Percentiles rank a stretch among this genome's conserved stretches.
phyloP scores from a whole-genome alignment of 1,140 invertebrate species.

The Anoplolepis gracilipes region DNA sequence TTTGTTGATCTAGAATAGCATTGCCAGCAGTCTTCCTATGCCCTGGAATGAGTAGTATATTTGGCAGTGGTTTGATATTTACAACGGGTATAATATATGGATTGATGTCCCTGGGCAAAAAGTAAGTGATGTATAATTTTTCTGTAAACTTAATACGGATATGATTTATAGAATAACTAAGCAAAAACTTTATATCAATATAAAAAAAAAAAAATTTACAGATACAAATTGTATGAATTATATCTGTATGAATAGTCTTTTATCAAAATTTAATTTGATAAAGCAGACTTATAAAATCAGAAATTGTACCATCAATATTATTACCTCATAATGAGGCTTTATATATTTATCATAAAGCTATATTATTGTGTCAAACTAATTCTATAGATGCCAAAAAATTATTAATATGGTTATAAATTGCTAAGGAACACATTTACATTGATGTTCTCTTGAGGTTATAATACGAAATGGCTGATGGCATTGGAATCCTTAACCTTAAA shows the following conservation, averaged over 20 bases:
- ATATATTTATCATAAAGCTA: not conserved
- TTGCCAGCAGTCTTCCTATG: conserved; percentile 93
- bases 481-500: no score
- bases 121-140: conserved; percentile 83
- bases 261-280: not conserved
- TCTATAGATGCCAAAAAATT: not conserved
- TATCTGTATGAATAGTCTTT: not conserved
- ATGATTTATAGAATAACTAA: not conserved
- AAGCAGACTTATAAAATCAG: not conserved
- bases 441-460: not conserved
- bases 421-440: not conserved
- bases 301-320: not conserved
- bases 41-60: conserved; percentile 90
- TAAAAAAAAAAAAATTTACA: not conserved
- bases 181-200: not conserved
- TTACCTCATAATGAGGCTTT: not conserved
- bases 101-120: conserved; percentile 96
- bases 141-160: not conserved
- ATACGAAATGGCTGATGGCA: not conserved
- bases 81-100: conserved; percentile 95
- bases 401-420: not conserved
- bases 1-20: conserved; percentile 88
- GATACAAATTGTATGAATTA: not conserved
- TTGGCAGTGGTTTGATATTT: conserved; percentile 96
- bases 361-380: not conserved